Percentiles rank a stretch among this genome's conserved stretches.
phyloP scores from a whole-genome alignment of 2,797 vertebrate genomes.

The Pipistrellus nathusii region DNA sequence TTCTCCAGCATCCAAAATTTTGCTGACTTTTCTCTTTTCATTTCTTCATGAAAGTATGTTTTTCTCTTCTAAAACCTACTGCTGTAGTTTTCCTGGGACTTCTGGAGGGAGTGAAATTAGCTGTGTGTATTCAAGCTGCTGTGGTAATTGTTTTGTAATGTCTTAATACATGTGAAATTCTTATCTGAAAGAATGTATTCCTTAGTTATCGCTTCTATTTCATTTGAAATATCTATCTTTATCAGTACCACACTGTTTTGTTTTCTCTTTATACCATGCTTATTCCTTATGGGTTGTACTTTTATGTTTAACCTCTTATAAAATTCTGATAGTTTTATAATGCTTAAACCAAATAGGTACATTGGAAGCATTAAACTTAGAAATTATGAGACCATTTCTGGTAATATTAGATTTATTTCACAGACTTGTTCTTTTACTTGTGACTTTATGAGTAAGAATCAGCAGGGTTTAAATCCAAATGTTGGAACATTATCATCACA shows the following conservation, averaged over 20 bases:
- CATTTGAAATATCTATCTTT: conserved; percentile 13
- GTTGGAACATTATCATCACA: background rate
- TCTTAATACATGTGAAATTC: conserved; percentile 22
- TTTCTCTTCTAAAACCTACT: background rate
- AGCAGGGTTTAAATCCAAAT: conserved; percentile 49
- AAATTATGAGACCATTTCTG: conserved; percentile 25
- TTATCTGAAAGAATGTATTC: background rate
- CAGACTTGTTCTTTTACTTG: background rate
- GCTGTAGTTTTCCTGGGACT: conserved; percentile 18
- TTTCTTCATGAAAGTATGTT: background rate
- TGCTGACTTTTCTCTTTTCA: conserved; percentile 12
- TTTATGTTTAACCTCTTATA: conserved; percentile 42
- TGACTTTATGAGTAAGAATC: conserved; percentile 57
- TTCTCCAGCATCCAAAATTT: conserved; percentile 18
- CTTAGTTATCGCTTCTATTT: conserved; percentile 7
- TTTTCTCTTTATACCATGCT: conserved; percentile 34
- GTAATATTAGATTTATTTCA: conserved; percentile 59
- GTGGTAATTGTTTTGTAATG: background rate
- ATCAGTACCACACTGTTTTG: background rate
- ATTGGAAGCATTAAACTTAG: background rate
- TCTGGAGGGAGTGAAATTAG: conserved; percentile 8
- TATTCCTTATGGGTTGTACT: conserved; percentile 20
- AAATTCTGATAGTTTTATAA: conserved; percentile 49
- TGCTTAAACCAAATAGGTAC: background rate
- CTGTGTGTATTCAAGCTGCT: background rate